Evolutionary conservation across 2,888 invertebrate genomes (phyloP), one percentile per base, ranked within the genome.

Genomic region (Netelia inedita): DNA sequence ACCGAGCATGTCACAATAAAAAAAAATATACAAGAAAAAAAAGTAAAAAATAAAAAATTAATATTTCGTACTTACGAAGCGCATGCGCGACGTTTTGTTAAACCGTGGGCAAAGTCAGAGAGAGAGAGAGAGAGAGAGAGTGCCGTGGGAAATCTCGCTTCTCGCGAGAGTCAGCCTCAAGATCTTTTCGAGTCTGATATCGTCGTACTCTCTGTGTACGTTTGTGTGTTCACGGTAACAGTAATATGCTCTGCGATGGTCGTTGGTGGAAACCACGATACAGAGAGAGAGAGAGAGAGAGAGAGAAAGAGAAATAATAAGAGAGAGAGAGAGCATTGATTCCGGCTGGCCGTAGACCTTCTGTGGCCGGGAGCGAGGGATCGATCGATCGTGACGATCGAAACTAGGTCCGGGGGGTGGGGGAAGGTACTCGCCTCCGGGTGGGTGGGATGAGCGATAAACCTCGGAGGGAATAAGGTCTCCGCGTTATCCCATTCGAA

Each of bases 381-480:
- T 66, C 66, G 66, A 76, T 79, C 79, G 79, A 79, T 83, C 83
- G 83, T 83, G 76, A 79, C 76, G 83, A 79, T 80, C 76, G 79
- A 75, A 66, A 72, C 79, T 76, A 66, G 75, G 83, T 66, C 46
- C 57, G 19, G 41, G 59, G 59, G 46, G 35, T 35, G 23, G 21
- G 23, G 21, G 21, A 11, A 1, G 10, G 0, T 68, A 14, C 14
- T 68, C 11, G 35, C 53, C 41, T 66, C 14, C 43, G 41, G 10
- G 65, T 72, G 72, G 79, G 53, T 55, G 71, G 71, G 75, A 83
- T 76, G 83, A 83, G 75, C 80, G 83, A 80, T 80, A 72, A 59
- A 75, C 35, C 35, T 66, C 53, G 10, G n/a, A 72, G 72, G 35
- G 69, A 63, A 71, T 71, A 69, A 74, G 57, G 28, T 28, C 75